Base-by-base conservation (phyloP, 2,888 invertebrate species). In the Scotopteryx bipunctaria region DNA sequence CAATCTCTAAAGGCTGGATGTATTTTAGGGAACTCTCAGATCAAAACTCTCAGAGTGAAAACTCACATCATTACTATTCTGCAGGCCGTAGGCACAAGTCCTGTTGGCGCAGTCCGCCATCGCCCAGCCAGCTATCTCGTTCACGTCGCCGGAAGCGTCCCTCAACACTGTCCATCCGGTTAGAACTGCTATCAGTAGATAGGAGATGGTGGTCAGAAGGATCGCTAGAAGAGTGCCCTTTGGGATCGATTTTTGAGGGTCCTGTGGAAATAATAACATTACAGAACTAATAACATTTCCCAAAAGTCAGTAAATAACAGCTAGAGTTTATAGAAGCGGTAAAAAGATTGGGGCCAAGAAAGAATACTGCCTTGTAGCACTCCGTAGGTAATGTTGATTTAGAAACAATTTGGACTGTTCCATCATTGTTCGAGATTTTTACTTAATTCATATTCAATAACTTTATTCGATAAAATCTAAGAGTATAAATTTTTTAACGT, bases 151-250 rank as follows among this genome's bases (percentile, higher is more conserved):
- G 17, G 94, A 93, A 0, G 97, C 97, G 76, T 97, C 96, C 8
- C 98, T 90, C 29, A 94, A 81, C 17, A 97, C 94, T 0, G 95
- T 93, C 70, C 93, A 93, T 33, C 96, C 96, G 8, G 95, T 92
- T 63, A 97, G 91, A 38, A 96, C 67, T 0, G 97, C 97, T 91
- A 98, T 97, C 17, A 94, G 41, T 31, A 99, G 76, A 80, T 99
- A 99, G 14, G 98, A 96, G 0, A 93, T 49, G 0, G 98, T 96
- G 0, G 98, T 98, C 11, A 99, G 90, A 0, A 95, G 58, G 61
- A 99, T 98, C 0, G 99, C 97, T 15, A 97, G 80, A 2, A 99
- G 89, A 0, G 99, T 99, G 45, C 99, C 99, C 79, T 98, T 97
- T 0, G 97, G 97, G 64, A 97, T 97, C 0, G 96, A 94, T 57